A percentile compares a stretch with the other conserved stretches of the same genome.
Conservation (phyloP, 2,888 invertebrate species). For the Tetropium fuscum region DNA sequence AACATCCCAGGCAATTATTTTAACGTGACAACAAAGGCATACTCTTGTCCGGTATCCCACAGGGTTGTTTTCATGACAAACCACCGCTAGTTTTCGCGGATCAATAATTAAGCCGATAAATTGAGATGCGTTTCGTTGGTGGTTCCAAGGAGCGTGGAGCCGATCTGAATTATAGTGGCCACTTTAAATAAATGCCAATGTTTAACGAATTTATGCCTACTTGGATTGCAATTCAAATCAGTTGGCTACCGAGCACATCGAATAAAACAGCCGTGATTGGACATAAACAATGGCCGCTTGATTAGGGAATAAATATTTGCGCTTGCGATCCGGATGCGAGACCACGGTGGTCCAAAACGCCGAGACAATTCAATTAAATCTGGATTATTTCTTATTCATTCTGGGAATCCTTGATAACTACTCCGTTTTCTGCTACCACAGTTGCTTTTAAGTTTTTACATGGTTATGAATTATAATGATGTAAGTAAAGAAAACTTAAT, state of each 20-base stretch:
- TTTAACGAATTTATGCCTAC: slow-evolving; percentile 61
- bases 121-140: slow-evolving; percentile 25
- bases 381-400: slow-evolving; percentile 44
- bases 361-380: slow-evolving; percentile 63
- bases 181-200: slow-evolving; percentile 62
- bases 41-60: slow-evolving; percentile 14
- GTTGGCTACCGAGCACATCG: slow-evolving; percentile 55
- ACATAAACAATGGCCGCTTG: slow-evolving; percentile 63
- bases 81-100: slow-evolving; percentile 18
- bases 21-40: slow-evolving; percentile 14
- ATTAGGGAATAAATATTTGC: slow-evolving; percentile 63
- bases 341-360: slow-evolving; percentile 61
- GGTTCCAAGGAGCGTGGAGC: slow-evolving; percentile 27
- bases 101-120: slow-evolving; percentile 29
- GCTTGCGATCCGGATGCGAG: slow-evolving; percentile 50
- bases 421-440: too few species aligned
- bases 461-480: too few species aligned
- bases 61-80: slow-evolving; percentile 6
- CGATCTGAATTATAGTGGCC: slow-evolving; percentile 57
- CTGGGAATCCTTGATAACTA: slow-evolving; percentile 34
- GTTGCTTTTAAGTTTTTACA: too few species aligned
- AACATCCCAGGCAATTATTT: too few species aligned
- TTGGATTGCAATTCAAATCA: slow-evolving; percentile 63
- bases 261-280: slow-evolving; percentile 60
- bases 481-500: too few species aligned